These are phyloP conservation scores for Endotricha flammealis DNA, from an alignment of 2,888 invertebrate genomes.

Conservation along the genomic window DNA sequence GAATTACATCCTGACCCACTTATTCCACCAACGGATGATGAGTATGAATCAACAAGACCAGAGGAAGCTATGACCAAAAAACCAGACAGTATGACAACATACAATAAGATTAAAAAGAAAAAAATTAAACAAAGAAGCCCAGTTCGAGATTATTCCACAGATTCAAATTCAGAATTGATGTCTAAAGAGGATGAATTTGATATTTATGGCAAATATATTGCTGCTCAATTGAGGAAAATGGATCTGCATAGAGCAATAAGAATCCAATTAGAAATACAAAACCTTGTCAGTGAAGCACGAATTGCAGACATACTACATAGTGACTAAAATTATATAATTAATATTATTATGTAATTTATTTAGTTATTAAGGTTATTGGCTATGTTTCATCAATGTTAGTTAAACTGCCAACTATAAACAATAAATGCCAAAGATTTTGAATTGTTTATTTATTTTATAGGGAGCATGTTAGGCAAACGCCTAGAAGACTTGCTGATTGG, in stretches of 20 bases:
- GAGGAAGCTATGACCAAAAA: constrained; percentile 30
- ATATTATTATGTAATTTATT: no score
- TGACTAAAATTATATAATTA: no score
- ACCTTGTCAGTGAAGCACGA: constrained; percentile 49
- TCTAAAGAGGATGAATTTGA: constrained; percentile 54
- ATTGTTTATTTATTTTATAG: no score
- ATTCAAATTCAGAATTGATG: constrained; percentile 23
- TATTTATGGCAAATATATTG: constrained; percentile 56
- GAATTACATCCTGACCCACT: constrained; percentile 31
- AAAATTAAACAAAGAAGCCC: constrained; percentile 36
- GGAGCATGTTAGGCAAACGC: no score
- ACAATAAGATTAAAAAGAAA: constrained; percentile 46
- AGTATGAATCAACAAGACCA: constrained; percentile 30
- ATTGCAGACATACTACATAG: constrained; percentile 16
- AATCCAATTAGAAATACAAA: constrained; percentile 50
- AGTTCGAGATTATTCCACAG: constrained; percentile 27
- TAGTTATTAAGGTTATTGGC: no score
- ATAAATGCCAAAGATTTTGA: no score
- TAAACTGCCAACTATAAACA: no score
- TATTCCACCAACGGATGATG: constrained; percentile 30
- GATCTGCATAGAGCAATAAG: constrained; percentile 43
- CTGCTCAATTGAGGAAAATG: constrained; percentile 50
- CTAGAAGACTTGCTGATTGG: no score
- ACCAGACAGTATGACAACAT: constrained; percentile 24
- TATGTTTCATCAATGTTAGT: no score